These are phyloP conservation scores for Hylaeus volcanicus DNA, from an alignment of 1,140 invertebrate genomes.

Conservation along the genomic window DNA sequence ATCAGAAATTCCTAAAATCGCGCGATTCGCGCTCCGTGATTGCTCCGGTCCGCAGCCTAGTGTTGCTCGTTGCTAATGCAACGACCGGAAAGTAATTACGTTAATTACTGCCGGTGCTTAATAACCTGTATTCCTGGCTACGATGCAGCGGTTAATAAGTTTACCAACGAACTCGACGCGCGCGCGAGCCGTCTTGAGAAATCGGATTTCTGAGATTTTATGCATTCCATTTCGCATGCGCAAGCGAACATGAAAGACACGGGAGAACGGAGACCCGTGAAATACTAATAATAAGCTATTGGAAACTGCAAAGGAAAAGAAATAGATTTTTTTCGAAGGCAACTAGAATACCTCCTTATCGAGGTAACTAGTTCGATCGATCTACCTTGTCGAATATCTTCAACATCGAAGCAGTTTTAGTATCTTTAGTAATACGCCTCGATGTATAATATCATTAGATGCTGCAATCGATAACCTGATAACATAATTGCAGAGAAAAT, in stretches of 20 bases:
- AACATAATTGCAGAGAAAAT: slow-evolving; percentile 47
- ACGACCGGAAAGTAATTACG: slow-evolving; percentile 58
- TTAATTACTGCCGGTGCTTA: slow-evolving; percentile 58
- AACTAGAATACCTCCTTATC: no score
- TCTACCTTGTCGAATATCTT: no score
- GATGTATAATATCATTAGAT: background rate
- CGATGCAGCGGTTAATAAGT: slow-evolving; percentile 47
- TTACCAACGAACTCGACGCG: slow-evolving; percentile 20
- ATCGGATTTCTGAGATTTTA: slow-evolving; percentile 44
- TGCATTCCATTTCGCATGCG: background rate
- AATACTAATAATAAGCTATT: no score
- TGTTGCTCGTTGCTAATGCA: slow-evolving; percentile 35
- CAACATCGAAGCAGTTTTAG: background rate
- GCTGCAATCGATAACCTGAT: slow-evolving; percentile 8
- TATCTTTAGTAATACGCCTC: background rate
- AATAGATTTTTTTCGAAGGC: no score
- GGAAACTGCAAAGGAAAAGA: no score
- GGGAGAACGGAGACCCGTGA: no score
- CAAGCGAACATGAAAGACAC: background rate
- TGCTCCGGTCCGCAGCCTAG: background rate
- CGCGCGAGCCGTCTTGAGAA: slow-evolving; percentile 27
- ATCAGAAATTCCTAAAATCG: slow-evolving; percentile 19
- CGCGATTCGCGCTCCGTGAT: slow-evolving; percentile 22
- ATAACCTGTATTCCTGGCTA: slow-evolving; percentile 38
- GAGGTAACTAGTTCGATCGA: no score